Evolutionary conservation across 2,113 vertebrate genomes (phyloP).

Genomic region (Gasterosteus aculeatus): DNA sequence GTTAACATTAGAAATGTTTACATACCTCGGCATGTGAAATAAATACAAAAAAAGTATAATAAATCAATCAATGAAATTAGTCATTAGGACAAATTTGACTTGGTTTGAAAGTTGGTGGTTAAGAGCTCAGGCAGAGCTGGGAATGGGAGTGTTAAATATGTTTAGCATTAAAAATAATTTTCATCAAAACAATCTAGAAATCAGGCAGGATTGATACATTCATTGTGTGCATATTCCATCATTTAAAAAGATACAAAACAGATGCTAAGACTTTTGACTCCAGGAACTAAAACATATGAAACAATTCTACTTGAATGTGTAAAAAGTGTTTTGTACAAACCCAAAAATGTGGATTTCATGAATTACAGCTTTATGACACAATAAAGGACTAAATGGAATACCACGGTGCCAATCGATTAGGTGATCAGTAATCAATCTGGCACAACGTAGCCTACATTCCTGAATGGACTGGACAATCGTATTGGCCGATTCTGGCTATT

Average conservation of each 20-base stretch:
- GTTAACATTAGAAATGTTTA: conserved; percentile 74
- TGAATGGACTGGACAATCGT: conserved; percentile 53
- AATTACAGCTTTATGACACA: conserved; percentile 24
- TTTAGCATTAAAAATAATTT: conserved; percentile 48
- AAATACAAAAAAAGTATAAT: conserved; percentile 49
- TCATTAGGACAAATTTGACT: conserved; percentile 57
- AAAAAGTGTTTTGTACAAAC: conserved; percentile 45
- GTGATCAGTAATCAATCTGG: conserved; percentile 28
- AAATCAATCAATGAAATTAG: conserved; percentile 40
- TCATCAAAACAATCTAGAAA: conserved; percentile 61
- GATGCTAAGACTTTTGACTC: conserved; percentile 63
- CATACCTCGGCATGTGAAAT: conserved; percentile 60
- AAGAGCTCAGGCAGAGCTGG: conserved; percentile 27
- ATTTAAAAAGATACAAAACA: conserved; percentile 50
- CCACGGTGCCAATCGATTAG: conserved; percentile 13
- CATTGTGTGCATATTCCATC: conserved; percentile 75
- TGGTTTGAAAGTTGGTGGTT: conserved; percentile 28
- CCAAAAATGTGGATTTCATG: conserved; percentile 21
- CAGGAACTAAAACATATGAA: conserved; percentile 51
- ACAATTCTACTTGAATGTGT: conserved; percentile 50
- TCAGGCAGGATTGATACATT: conserved; percentile 81
- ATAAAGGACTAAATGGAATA: conserved; percentile 27
- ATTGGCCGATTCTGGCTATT: conserved; percentile 16
- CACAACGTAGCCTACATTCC: conserved; percentile 53
- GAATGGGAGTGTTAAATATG: conserved; percentile 36